These are phyloP conservation scores for Sarcophaga peregrina DNA, from an alignment of 1,140 invertebrate species.

Conservation along the genomic window DNA sequence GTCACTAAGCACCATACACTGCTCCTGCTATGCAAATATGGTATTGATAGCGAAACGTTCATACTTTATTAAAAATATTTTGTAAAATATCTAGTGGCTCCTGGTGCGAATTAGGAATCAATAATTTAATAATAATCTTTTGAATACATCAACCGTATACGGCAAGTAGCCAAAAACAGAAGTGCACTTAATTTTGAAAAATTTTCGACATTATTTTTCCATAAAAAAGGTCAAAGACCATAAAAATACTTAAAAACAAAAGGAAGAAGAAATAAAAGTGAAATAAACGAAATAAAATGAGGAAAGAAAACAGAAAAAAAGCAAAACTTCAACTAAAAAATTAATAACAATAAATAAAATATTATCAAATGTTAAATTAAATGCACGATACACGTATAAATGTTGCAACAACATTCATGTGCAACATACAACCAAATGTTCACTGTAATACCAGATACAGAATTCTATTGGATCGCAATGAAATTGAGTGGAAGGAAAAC, in stretches of 20 bases:
- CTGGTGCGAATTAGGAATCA: too few relatives aligned
- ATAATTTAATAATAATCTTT: too few relatives aligned
- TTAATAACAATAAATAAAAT: constrained; percentile 10
- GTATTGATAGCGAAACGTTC: too few relatives aligned
- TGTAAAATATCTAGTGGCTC: too few relatives aligned
- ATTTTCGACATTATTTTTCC: not conserved
- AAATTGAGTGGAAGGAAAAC: not conserved
- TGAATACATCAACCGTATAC: too few relatives aligned
- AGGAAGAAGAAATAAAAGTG: too few relatives aligned
- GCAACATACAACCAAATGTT: not conserved
- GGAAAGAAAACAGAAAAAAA: too few relatives aligned
- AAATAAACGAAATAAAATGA: too few relatives aligned
- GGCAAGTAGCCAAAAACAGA: not conserved
- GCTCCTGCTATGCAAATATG: too few relatives aligned
- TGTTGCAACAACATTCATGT: not conserved
- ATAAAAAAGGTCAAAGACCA: constrained; percentile 24
- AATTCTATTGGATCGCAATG: too few relatives aligned
- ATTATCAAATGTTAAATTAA: constrained; percentile 23
- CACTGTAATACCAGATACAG: not conserved
- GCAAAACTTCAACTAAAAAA: constrained; percentile 4
- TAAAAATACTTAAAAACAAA: not conserved
- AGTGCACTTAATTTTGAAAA: constrained; percentile 1
- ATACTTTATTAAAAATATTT: too few relatives aligned
- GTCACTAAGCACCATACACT: too few relatives aligned
- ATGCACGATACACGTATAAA: constrained; percentile 2